Conservation (phyloP, 37 sponge, comb jelly and placozoan species). For the Diacarnus erythraeanus region DNA sequence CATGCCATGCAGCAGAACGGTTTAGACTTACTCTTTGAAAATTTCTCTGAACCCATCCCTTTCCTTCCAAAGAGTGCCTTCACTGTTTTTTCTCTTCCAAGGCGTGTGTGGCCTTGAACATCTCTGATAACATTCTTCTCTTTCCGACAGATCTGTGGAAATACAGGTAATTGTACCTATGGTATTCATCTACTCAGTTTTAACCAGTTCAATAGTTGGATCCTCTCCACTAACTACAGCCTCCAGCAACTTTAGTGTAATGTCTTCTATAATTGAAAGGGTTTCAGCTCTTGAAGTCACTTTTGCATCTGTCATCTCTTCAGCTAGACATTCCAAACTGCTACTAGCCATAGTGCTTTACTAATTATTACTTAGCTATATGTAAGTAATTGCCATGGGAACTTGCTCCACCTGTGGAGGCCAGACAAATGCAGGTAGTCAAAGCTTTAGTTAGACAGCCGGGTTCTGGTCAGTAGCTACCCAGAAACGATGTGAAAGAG, state of each 20-base stretch:
- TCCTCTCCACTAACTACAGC: constrained; percentile 48
- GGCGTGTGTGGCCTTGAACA: constrained; percentile 35
- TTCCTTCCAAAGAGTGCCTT: constrained; percentile 63
- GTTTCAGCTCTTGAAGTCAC: constrained; percentile 27
- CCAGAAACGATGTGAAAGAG: too few species aligned
- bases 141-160: constrained; percentile 34
- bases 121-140: constrained; percentile 76
- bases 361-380: too few species aligned
- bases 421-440: too few species aligned
- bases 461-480: too few species aligned
- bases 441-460: too few species aligned
- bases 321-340: not conserved
- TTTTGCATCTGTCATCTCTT: constrained; percentile 52
- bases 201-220: constrained; percentile 62
- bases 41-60: constrained; percentile 58
- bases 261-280: constrained; percentile 37
- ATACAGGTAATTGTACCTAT: not conserved
- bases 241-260: constrained; percentile 40
- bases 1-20: not conserved
- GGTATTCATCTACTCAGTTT: not conserved
- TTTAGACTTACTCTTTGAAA: constrained; percentile 55
- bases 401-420: too few species aligned
- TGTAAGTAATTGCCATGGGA: too few species aligned
- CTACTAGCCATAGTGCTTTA: too few species aligned
- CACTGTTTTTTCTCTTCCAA: constrained; percentile 53